Conservation (phyloP, 2,888 invertebrate species). For the Tetrapedia diversipes region DNA sequence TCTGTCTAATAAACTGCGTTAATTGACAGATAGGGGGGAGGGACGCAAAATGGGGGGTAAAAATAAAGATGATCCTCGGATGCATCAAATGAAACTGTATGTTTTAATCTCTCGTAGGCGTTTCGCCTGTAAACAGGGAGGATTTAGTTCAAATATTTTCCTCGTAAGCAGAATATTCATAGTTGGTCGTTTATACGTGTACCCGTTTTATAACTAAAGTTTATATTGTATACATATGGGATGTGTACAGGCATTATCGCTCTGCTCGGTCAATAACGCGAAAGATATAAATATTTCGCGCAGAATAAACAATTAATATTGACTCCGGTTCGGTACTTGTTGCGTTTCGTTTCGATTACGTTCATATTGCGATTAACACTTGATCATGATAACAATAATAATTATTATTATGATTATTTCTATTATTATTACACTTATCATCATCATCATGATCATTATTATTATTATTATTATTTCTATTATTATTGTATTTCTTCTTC, state of each 20-base stretch:
- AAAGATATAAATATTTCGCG: constrained; percentile 17
- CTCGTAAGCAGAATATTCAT: constrained; percentile 31
- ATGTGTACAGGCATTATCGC: constrained; percentile 9
- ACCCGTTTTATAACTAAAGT: constrained; percentile 10
- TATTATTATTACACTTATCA: too few relatives aligned
- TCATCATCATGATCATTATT: too few relatives aligned
- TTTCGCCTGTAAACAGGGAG: neutral
- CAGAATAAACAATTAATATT: constrained; percentile 12
- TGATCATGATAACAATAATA: too few relatives aligned
- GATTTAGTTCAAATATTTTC: constrained; percentile 31
- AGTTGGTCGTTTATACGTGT: constrained; percentile 3
- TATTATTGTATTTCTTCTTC: too few relatives aligned
- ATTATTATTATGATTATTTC: too few relatives aligned
- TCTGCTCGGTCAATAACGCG: constrained; percentile 1
- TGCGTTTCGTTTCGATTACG: constrained; percentile 22
- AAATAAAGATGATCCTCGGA: too few relatives aligned
- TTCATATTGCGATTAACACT: too few relatives aligned
- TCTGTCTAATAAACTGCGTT: too few relatives aligned
- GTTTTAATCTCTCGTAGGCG: neutral
- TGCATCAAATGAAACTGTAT: neutral
- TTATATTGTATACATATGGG: constrained; percentile 16
- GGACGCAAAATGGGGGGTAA: too few relatives aligned
- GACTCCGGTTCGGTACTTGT: constrained; percentile 23
- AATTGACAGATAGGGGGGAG: too few relatives aligned
- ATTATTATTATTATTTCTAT: too few relatives aligned